These are phyloP conservation scores for Ctenochaetus hawaiiensis DNA, from an alignment of 2,797 vertebrate species.

Conservation along the genomic window DNA sequence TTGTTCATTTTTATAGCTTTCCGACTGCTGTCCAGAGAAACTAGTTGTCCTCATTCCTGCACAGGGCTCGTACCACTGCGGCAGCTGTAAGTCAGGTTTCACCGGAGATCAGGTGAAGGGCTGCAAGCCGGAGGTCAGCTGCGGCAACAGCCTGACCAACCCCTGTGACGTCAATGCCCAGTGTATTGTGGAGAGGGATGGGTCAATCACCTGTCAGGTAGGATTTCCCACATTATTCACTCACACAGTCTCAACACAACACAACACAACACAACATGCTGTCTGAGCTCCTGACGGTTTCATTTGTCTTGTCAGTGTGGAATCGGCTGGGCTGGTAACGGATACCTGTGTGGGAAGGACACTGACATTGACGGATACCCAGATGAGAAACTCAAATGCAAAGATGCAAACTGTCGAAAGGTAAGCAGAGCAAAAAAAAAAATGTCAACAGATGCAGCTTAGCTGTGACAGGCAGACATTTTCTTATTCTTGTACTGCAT, in stretches of 20 bases:
- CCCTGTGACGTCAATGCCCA: conserved; percentile 92
- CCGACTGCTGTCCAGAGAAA: background rate
- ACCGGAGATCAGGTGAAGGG: conserved; percentile 92
- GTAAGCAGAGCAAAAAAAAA: conserved; percentile 73
- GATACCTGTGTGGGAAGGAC: conserved; percentile 95
- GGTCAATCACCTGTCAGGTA: conserved; percentile 91
- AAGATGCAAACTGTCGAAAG: conserved; percentile 91
- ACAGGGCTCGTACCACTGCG: conserved; percentile 95
- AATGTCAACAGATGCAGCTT: background rate
- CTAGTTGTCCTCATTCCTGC: conserved; percentile 20
- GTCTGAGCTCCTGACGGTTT: conserved; percentile 42
- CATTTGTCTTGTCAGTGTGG: conserved; percentile 87
- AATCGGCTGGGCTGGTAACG: conserved; percentile 98
- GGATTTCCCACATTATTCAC: conserved; percentile 41
- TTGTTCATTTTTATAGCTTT: conserved; percentile 4
- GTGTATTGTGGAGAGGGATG: conserved; percentile 89
- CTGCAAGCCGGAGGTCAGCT: conserved; percentile 91
- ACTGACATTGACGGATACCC: conserved; percentile 99
- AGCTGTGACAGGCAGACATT: background rate
- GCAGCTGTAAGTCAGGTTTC: conserved; percentile 92
- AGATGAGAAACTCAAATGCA: conserved; percentile 93
- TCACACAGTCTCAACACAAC: background rate
- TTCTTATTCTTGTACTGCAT: background rate
- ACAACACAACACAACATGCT: background rate
- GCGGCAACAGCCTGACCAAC: conserved; percentile 85